Evolutionary conservation across 2,888 invertebrate species (phyloP).

Genomic region (Lasioglossum zephyrum): DNA sequence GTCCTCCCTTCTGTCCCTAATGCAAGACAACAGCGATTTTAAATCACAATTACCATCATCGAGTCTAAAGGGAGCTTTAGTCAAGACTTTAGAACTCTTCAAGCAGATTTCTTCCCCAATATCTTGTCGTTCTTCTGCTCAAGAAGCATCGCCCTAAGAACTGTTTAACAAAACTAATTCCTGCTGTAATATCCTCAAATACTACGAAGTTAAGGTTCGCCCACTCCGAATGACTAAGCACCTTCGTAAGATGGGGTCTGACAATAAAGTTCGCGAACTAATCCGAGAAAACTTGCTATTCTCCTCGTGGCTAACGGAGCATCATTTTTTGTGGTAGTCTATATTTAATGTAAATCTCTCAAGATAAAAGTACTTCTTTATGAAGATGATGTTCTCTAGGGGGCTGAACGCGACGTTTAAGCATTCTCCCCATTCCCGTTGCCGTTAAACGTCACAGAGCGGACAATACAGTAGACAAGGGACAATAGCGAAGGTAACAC

Average conservation of each 20-base stretch:
- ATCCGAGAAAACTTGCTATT: background rate
- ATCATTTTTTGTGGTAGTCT: background rate
- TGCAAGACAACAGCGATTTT: background rate
- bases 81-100: background rate
- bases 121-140: slow-evolving; percentile 1
- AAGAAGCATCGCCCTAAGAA: background rate
- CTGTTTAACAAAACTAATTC: slow-evolving; percentile 11
- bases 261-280: background rate
- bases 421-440: background rate
- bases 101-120: background rate
- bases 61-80: slow-evolving; percentile 10
- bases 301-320: background rate
- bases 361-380: background rate
- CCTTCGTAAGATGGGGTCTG: background rate
- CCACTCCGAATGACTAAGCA: background rate
- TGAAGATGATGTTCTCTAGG: background rate
- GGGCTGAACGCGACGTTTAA: background rate
- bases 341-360: background rate
- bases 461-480: background rate
- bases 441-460: background rate
- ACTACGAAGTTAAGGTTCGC: background rate
- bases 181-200: background rate
- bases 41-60: slow-evolving; percentile 15
- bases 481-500: background rate
- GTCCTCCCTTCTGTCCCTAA: background rate